Evolutionary conservation across 1,140 invertebrate species (phyloP).

Genomic region (Anagrus nilaparvatae): DNA sequence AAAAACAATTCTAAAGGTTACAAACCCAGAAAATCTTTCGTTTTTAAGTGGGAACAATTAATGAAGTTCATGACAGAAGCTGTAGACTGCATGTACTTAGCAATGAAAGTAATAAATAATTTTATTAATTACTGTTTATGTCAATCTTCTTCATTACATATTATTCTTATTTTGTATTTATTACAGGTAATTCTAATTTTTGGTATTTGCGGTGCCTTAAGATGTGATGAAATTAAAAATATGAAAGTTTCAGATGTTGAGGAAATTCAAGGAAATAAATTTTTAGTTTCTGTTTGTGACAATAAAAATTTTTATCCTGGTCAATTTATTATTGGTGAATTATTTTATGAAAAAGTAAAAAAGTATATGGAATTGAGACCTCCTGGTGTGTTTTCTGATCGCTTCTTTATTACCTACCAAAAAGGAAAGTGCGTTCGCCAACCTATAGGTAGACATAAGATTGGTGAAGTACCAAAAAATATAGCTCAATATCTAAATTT

Average conservation of each 20-base stretch:
- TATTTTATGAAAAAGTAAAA: constrained; percentile 12
- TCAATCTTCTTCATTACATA: not conserved
- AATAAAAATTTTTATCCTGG: constrained; percentile 12
- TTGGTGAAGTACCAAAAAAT: constrained; percentile 15
- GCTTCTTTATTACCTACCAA: constrained; percentile 17
- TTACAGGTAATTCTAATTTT: constrained; percentile 18
- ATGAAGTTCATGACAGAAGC: not conserved
- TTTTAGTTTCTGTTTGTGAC: constrained; percentile 10
- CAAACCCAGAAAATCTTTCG: constrained; percentile 2
- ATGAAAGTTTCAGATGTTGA: constrained; percentile 15
- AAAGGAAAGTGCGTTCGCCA: constrained; percentile 18
- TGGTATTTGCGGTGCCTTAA: constrained; percentile 15
- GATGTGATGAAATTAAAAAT: constrained; percentile 18
- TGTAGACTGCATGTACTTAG: not conserved
- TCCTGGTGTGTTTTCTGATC: constrained; percentile 8
- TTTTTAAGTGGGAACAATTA: constrained; percentile 3
- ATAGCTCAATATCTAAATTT: constrained; percentile 20
- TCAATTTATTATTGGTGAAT: constrained; percentile 10
- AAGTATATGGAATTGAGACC: constrained; percentile 15
- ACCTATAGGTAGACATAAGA: constrained; percentile 18
- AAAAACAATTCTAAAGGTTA: constrained; percentile 11
- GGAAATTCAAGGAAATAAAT: constrained; percentile 9
- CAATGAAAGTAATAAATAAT: not conserved
- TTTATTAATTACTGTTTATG: constrained; percentile 6
- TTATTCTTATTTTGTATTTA: constrained; percentile 5